Evolutionary conservation across 2,113 vertebrate genomes (phyloP).

Genomic region (Balaenoptera acutorostrata): DNA sequence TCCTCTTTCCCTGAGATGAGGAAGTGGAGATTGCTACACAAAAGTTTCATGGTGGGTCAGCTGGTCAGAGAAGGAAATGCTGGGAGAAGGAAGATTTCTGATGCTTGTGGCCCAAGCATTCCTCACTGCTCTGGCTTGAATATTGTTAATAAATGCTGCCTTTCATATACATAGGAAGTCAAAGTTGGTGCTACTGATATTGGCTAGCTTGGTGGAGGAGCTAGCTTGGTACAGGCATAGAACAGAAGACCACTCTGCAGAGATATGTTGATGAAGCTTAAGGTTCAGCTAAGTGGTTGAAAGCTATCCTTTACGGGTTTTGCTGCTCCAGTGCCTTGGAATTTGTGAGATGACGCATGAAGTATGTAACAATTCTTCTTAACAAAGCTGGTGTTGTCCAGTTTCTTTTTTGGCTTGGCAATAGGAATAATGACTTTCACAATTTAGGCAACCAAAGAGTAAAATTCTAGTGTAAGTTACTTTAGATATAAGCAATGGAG

Average conservation of each 20-base stretch:
- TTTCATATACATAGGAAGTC: background rate
- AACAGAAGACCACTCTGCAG: background rate
- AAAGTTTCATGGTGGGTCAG: background rate
- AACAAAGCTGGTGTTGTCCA: background rate
- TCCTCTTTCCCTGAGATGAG: background rate
- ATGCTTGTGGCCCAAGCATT: background rate
- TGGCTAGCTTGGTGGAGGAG: background rate
- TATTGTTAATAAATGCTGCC: background rate
- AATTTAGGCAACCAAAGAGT: background rate
- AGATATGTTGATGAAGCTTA: background rate
- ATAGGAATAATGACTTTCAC: background rate
- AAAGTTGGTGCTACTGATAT: background rate
- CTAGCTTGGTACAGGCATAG: background rate
- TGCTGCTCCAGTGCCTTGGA: background rate
- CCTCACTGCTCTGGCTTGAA: background rate
- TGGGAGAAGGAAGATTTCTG: background rate
- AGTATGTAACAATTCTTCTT: background rate
- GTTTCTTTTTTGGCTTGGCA: background rate
- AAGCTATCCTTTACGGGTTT: background rate
- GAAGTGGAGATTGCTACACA: background rate
- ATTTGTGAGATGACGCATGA: background rate
- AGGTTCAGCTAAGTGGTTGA: background rate
- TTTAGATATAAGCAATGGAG: background rate
- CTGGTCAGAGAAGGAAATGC: background rate
- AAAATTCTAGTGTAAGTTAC: conserved; percentile 1